These are phyloP conservation scores for Orussus abietinus DNA, from an alignment of 1,140 invertebrate species.

Conservation along the genomic window DNA sequence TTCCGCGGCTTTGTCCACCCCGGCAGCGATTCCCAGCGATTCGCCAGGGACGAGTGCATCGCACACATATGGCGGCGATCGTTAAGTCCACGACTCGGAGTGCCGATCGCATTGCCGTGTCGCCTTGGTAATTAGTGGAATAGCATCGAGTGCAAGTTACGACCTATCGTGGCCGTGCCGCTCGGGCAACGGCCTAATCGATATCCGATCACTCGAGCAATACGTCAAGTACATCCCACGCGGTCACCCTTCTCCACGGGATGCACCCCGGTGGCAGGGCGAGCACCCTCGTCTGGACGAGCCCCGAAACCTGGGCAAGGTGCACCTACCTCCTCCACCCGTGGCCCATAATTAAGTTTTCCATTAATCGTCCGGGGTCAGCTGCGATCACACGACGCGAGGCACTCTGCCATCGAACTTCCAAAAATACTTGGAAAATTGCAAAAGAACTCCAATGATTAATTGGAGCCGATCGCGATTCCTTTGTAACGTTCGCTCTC, in stretches of 20 bases:
- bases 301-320: conserved; percentile 4
- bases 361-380: conserved; percentile 42
- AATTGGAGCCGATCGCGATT: too few species aligned
- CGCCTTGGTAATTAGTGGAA: conserved; percentile 44
- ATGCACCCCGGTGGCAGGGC: too few species aligned
- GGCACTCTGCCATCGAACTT: too few species aligned
- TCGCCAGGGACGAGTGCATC: too few species aligned
- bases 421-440: too few species aligned
- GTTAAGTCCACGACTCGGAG: conserved; percentile 31
- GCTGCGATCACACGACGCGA: conserved; percentile 31
- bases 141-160: conserved; percentile 42
- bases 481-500: too few species aligned
- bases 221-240: conserved; percentile 46
- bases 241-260: conserved; percentile 24
- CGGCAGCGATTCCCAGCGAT: too few species aligned
- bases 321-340: not conserved
- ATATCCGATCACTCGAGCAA: conserved; percentile 42
- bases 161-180: conserved; percentile 28
- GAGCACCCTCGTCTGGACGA: too few species aligned
- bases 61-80: too few species aligned
- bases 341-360: conserved; percentile 43
- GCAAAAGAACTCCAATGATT: too few species aligned
- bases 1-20: too few species aligned
- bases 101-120: conserved; percentile 29
- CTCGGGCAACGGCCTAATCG: conserved; percentile 26